Percentiles rank a stretch among this genome's conserved stretches.
phyloP scores from a whole-genome alignment of 2,113 vertebrate species.

The Prinia subflava region DNA sequence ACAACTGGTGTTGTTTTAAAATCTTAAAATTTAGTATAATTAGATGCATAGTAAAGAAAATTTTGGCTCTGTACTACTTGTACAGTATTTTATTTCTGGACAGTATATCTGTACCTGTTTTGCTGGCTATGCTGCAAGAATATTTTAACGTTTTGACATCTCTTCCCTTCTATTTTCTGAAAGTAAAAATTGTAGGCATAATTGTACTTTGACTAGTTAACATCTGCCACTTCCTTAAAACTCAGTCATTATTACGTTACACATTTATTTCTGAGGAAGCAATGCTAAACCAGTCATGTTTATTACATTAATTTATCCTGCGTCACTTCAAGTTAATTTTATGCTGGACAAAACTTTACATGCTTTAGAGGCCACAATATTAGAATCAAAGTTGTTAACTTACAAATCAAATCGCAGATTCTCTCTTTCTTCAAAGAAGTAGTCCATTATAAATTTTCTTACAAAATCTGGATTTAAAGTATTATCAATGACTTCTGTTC shows the following conservation, averaged over 20 bases:
- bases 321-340: neutral
- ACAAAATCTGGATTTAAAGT: constrained; percentile 98
- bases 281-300: neutral
- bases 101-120: neutral
- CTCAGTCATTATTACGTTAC: rapidly evolving
- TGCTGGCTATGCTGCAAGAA: neutral
- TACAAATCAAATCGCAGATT: constrained; percentile 97
- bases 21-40: neutral
- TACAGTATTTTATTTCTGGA: neutral
- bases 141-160: neutral
- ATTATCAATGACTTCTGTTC: constrained; percentile 98
- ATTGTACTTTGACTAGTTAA: neutral
- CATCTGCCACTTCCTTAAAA: neutral
- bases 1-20: neutral
- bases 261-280: neutral
- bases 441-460: constrained; percentile 96
- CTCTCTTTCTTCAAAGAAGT: constrained; percentile 98
- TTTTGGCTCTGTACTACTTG: neutral
- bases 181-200: neutral
- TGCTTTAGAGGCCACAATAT: neutral
- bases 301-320: neutral
- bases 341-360: neutral
- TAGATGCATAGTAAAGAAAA: neutral
- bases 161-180: neutral
- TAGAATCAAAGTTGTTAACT: constrained; percentile 68